Percentiles rank a stretch among this genome's conserved stretches.
These are phyloP conservation scores for Gnathonemus longibarbis DNA, from an alignment of 2,113 vertebrate species.

Conservation along the genomic window DNA sequence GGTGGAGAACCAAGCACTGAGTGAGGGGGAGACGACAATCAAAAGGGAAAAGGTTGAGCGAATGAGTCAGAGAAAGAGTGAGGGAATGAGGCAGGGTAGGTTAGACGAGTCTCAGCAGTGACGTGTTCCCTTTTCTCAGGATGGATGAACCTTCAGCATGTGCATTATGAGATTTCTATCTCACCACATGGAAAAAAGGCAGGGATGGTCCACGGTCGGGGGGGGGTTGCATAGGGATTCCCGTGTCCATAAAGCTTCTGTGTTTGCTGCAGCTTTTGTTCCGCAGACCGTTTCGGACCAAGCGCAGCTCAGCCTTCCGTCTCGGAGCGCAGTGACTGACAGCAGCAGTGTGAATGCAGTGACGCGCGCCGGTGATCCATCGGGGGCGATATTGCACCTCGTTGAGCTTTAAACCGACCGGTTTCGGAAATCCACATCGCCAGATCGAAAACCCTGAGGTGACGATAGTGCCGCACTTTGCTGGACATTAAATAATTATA, in stretches of 20 bases:
- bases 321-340: neutral
- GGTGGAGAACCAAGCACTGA: neutral
- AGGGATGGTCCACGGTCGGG: neutral
- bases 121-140: neutral
- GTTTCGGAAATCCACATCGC: neutral
- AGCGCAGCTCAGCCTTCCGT: neutral
- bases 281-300: neutral
- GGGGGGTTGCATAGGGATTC: neutral
- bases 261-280: neutral
- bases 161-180: constrained; percentile 12
- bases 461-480: neutral
- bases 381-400: neutral
- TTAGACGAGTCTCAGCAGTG: neutral
- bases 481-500: neutral
- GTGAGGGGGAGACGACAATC: neutral
- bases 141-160: constrained; percentile 10
- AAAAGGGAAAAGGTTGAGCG: neutral
- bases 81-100: neutral
- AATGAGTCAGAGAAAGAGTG: neutral
- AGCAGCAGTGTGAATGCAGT: neutral
- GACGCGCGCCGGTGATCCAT: neutral
- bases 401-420: neutral
- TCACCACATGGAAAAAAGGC: constrained; percentile 1
- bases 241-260: neutral
- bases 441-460: neutral